These are phyloP conservation scores for Piaya cayana DNA, from an alignment of 2,113 vertebrate genomes.

Conservation along the genomic window DNA sequence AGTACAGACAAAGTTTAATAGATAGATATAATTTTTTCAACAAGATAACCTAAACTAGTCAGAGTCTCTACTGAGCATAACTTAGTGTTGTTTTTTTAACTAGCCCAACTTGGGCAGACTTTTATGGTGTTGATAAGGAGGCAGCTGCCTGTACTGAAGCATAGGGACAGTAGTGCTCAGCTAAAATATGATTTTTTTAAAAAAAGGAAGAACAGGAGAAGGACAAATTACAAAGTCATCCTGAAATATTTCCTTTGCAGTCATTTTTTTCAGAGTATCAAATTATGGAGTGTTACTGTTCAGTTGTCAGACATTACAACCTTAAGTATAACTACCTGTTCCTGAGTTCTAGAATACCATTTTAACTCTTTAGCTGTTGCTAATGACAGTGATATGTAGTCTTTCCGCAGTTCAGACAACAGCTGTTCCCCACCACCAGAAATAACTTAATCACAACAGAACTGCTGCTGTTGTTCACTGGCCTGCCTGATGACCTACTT, in stretches of 20 bases:
- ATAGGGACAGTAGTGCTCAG: not conserved
- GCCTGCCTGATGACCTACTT: not conserved
- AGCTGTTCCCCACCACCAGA: not conserved
- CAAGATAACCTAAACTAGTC: not conserved
- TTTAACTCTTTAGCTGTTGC: not conserved
- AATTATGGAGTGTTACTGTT: not conserved
- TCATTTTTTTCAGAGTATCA: not conserved
- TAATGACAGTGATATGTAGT: not conserved
- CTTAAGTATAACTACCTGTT: not conserved
- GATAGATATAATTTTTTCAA: not conserved
- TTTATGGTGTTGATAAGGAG: not conserved
- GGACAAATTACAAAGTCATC: not conserved
- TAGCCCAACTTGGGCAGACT: not conserved
- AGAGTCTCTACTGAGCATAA: not conserved
- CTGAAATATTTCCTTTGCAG: not conserved
- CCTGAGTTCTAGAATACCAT: not conserved
- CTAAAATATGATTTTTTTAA: not conserved
- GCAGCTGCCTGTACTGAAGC: not conserved
- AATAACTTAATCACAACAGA: not conserved
- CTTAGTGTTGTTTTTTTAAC: not conserved
- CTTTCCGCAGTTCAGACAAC: not conserved
- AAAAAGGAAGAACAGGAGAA: not conserved
- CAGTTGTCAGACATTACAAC: not conserved
- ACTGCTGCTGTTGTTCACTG: not conserved
- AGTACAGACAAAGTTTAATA: not conserved